These are phyloP conservation scores for Bombus waltoni DNA, from an alignment of 1,140 invertebrate genomes.

Conservation along the genomic window DNA sequence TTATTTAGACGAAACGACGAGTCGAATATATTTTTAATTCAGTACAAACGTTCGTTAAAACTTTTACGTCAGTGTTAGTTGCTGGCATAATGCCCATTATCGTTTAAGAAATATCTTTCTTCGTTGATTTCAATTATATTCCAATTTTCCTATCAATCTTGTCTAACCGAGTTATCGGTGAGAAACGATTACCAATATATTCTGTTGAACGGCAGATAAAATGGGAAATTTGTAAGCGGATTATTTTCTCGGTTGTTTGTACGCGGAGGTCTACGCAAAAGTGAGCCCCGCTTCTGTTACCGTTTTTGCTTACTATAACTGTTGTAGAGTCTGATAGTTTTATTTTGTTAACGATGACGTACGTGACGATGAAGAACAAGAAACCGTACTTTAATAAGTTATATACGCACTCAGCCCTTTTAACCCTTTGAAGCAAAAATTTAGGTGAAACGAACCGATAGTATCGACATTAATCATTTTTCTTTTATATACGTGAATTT, in stretches of 20 bases:
- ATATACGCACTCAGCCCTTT: slow-evolving; percentile 31
- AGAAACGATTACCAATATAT: neutral
- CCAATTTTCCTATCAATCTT: neutral
- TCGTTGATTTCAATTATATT: neutral
- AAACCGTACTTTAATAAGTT: slow-evolving; percentile 19
- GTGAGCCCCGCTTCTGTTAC: slow-evolving; percentile 68
- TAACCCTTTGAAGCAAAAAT: slow-evolving; percentile 51
- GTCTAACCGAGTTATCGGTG: neutral
- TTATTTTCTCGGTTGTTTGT: slow-evolving; percentile 58
- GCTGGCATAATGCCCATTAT: neutral
- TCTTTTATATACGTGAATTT: neutral
- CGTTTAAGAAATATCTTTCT: neutral
- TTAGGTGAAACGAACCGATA: neutral
- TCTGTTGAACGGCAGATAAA: neutral
- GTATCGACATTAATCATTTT: neutral
- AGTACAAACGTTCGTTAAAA: neutral
- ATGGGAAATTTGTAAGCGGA: neutral
- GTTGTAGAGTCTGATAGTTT: slow-evolving; percentile 81
- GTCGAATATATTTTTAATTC: neutral
- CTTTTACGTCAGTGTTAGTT: neutral
- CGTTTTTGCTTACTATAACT: slow-evolving; percentile 79
- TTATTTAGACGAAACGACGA: slow-evolving; percentile 17
- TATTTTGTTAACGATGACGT: slow-evolving; percentile 78
- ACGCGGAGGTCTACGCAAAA: slow-evolving; percentile 34
- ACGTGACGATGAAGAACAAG: slow-evolving; percentile 33